phyloP scores from a whole-genome alignment of 2,113 vertebrate species.

The Noctilio leporinus region DNA sequence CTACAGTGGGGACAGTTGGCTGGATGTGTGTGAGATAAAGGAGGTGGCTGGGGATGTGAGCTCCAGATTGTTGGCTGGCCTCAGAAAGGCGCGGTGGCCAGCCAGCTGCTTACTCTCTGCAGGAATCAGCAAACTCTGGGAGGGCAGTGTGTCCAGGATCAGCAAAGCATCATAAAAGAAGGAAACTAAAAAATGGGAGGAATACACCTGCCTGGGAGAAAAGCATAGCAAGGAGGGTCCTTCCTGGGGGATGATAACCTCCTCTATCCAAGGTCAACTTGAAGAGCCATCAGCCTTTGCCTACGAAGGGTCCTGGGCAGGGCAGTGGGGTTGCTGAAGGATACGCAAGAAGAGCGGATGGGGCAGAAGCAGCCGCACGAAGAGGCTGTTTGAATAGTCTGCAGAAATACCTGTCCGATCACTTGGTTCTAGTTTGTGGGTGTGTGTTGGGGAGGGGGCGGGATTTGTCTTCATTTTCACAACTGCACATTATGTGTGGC shows the following conservation, averaged over 20 bases:
- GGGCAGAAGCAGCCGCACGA: no score
- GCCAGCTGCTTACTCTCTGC: background rate
- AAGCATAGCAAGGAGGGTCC: background rate
- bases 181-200: background rate
- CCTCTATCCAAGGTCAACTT: accelerated
- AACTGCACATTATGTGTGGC: background rate
- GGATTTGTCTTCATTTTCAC: background rate
- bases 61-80: background rate
- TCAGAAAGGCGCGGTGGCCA: background rate
- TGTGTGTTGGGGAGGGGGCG: background rate
- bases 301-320: background rate
- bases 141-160: background rate
- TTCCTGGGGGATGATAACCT: no score
- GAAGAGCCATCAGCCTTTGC: background rate
- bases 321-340: background rate
- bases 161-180: background rate
- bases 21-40: background rate
- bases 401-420: accelerated
- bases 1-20: background rate
- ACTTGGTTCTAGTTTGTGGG: background rate
- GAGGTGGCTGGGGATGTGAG: accelerated
- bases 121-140: background rate
- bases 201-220: background rate
- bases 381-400: background rate
- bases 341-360: accelerated